Evolutionary conservation across 2,888 invertebrate species (phyloP), one percentile per base, ranked within the genome.

Genomic region (Junonia oenone): DNA sequence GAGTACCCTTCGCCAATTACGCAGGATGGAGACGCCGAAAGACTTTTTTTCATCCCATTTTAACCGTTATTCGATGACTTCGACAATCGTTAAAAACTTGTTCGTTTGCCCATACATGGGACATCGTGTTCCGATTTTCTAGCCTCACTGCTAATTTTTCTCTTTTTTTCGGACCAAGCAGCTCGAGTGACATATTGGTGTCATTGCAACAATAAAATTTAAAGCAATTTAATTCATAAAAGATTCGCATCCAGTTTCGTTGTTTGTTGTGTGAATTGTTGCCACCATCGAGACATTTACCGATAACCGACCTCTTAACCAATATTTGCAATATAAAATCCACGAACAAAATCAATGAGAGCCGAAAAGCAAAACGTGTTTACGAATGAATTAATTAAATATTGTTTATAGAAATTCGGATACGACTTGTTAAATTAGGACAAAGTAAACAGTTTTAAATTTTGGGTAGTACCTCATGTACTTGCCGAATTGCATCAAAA

Each of bases 121-220:
- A 53, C 48, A 68, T 62, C 77, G 71, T 79, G 81, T 85, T 83
- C 81, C 85, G 77, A 87, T 89, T 89, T 86, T 87, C 88, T 88
- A 89, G 82, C 75, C 78, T 73, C 78, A 75, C 71, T 74, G 66
- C 66, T 63, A 57, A 72, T 77, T 77, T 74, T 76, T 76, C 76
- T 38, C 72, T 79, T 89, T 85, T 87, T 86, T 73, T 62, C 64
- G 67, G 65, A 72, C 75, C 75, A 73, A 72, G 75, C 53, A 47
- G 64, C 65, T 65, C 63, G 65, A 64, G 69, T 76, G 80, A 82
- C 76, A 72, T 78, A 82, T 85, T 75, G 83, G 83, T 89, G 88
- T 84, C 87, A 85, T 80, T 81, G 80, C 76, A 81, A 82, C 80
- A 83, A 85, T 87, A 85, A 86, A 84, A 81, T 78, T 83, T 78